A percentile compares a stretch with the other conserved stretches of the same genome.
Conservation (phyloP, 1,140 invertebrate genomes). For the Drosophila subpulchrella region DNA sequence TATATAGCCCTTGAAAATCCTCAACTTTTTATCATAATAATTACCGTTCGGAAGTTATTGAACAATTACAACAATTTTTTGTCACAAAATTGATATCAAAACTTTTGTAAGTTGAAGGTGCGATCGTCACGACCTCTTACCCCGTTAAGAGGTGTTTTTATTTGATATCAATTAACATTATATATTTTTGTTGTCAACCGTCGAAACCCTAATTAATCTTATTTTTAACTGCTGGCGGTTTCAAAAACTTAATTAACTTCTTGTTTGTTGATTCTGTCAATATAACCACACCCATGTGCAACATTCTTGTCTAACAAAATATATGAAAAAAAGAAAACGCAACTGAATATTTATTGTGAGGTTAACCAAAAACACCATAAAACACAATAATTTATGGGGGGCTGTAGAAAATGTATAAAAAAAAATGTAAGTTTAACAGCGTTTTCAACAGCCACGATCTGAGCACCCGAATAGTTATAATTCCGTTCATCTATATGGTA, state of each 20-base stretch:
- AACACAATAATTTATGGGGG: constrained; percentile 18
- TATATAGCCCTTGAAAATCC: too few relatives aligned
- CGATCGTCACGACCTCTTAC: too few relatives aligned
- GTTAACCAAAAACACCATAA: constrained; percentile 24
- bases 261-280: constrained; percentile 5
- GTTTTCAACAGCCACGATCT: constrained; percentile 1
- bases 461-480: constrained; percentile 24
- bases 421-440: constrained; percentile 14
- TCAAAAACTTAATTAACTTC: constrained; percentile 1
- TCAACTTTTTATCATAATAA: too few relatives aligned
- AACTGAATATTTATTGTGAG: constrained; percentile 21
- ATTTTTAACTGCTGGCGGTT: background rate
- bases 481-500: constrained; percentile 20
- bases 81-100: too few relatives aligned
- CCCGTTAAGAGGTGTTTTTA: too few relatives aligned
- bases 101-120: too few relatives aligned
- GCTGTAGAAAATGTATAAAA: constrained; percentile 20
- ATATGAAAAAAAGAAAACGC: constrained; percentile 1
- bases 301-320: constrained; percentile 12
- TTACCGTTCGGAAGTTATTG: too few relatives aligned
- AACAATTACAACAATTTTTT: too few relatives aligned
- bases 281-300: constrained; percentile 15
- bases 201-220: constrained; percentile 4
- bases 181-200: too few relatives aligned
- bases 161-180: background rate